These are phyloP conservation scores for Heptranchias perlo DNA, from an alignment of 2,113 vertebrate genomes.

Conservation along the genomic window DNA sequence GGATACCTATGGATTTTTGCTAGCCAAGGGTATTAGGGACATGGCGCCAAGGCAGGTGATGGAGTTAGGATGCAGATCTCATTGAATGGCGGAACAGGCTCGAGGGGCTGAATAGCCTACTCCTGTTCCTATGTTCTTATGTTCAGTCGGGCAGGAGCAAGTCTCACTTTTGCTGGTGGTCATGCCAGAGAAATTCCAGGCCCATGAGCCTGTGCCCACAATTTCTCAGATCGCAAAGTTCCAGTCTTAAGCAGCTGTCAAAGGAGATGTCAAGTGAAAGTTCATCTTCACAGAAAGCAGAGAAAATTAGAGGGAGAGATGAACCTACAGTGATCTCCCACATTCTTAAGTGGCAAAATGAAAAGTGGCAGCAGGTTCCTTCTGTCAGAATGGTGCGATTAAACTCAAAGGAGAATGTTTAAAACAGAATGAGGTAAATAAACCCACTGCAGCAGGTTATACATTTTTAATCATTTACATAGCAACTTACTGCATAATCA, in stretches of 20 bases:
- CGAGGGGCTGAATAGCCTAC: no score
- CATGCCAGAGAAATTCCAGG: not conserved
- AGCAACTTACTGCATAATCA: not conserved
- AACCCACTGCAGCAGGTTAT: not conserved
- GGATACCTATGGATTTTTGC: no score
- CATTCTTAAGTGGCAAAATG: not conserved
- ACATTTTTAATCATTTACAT: not conserved
- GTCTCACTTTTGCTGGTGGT: not conserved
- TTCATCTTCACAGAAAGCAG: not conserved
- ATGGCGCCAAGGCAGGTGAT: no score
- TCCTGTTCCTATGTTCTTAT: no score
- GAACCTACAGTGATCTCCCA: not conserved
- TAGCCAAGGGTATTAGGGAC: no score
- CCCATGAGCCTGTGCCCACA: not conserved
- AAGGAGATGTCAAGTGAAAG: not conserved
- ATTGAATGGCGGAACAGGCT: no score
- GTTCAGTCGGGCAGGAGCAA: no score
- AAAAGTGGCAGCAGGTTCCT: not conserved
- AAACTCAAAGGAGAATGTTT: not conserved
- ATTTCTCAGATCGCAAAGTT: not conserved
- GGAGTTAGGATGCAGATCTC: no score
- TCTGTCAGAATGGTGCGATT: not conserved
- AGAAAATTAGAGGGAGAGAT: not conserved
- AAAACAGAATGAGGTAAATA: not conserved
- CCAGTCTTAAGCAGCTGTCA: not conserved